Conservation (phyloP, 2,113 vertebrate genomes). For the Argyrosomus japonicus region DNA sequence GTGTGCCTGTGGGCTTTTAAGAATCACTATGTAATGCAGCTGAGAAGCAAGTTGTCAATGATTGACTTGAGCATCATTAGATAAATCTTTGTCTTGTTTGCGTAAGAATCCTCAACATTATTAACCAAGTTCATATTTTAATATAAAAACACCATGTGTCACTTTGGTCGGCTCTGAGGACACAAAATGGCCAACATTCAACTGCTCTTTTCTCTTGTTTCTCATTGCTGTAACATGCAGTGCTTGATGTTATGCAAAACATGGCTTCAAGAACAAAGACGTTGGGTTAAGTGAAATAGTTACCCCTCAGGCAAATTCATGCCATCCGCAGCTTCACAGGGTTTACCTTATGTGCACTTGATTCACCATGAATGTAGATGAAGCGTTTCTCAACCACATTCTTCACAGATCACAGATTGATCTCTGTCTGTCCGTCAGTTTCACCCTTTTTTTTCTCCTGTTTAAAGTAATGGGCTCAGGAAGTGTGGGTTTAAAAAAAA, state of each 20-base stretch:
- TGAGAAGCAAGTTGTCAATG: not conserved
- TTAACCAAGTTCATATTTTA: not conserved
- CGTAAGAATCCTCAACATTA: not conserved
- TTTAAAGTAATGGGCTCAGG: not conserved
- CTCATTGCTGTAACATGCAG: not conserved
- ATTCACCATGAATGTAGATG: not conserved
- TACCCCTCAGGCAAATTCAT: conserved; percentile 53
- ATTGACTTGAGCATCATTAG: not conserved
- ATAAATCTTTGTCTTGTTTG: not conserved
- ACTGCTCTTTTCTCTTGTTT: conserved; percentile 3
- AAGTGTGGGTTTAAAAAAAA: not conserved
- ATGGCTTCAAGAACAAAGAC: conserved; percentile 36
- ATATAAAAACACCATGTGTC: not conserved
- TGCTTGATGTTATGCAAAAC: conserved; percentile 58
- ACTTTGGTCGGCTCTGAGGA: not conserved
- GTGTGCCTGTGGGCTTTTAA: not conserved
- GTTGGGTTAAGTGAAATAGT: conserved; percentile 43
- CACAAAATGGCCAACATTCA: not conserved
- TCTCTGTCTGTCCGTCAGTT: not conserved
- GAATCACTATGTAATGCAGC: not conserved
- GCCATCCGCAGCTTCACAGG: not conserved
- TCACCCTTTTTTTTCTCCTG: not conserved
- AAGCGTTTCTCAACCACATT: conserved; percentile 11
- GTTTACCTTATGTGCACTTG: conserved; percentile 35
- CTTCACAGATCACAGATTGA: not conserved